A percentile compares a stretch with the other conserved stretches of the same genome.
Conservation (phyloP, 2,113 vertebrate genomes). For the Hippocampus abdominalis region DNA sequence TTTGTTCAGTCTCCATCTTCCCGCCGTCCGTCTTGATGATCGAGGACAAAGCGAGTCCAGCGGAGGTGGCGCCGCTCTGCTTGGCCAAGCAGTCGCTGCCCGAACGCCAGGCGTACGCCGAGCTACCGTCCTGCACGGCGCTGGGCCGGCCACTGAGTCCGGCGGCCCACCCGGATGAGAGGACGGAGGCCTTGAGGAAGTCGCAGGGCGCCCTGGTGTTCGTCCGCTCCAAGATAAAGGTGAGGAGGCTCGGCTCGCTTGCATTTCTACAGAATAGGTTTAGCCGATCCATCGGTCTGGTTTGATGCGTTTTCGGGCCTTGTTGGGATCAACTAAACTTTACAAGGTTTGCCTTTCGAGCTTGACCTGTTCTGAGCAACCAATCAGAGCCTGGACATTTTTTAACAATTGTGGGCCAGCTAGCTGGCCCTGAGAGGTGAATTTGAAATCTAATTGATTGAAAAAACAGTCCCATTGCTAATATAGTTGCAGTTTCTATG, state of each 20-base stretch:
- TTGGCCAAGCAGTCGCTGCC: conserved; percentile 48
- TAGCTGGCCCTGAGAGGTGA: too few species aligned
- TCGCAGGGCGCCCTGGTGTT: conserved; percentile 44
- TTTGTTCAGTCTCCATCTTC: conserved; percentile 56
- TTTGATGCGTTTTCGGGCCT: too few species aligned
- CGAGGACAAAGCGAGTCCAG: conserved; percentile 66
- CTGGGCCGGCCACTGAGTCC: conserved; percentile 58
- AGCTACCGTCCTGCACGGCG: conserved; percentile 70
- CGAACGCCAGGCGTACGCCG: conserved; percentile 35
- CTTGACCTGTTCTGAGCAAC: too few species aligned
- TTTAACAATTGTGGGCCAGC: too few species aligned
- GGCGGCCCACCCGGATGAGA: rapidly evolving
- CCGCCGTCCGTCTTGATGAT: conserved; percentile 42
- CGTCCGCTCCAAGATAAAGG: conserved; percentile 76
- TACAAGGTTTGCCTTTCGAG: too few species aligned
- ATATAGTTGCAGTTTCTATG: too few species aligned
- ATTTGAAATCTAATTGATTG: too few species aligned
- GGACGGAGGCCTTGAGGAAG: conserved; percentile 52
- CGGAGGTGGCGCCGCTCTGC: conserved; percentile 63
- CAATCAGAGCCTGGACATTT: too few species aligned
- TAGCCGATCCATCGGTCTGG: too few species aligned
- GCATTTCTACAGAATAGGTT: too few species aligned
- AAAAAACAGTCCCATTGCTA: too few species aligned
- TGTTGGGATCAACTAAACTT: too few species aligned
- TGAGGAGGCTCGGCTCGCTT: conserved; percentile 21